Percentiles rank a stretch among this genome's conserved stretches.
These are phyloP conservation scores for Oreotrochilus melanogaster DNA, from an alignment of 2,113 vertebrate species.

Conservation along the genomic window DNA sequence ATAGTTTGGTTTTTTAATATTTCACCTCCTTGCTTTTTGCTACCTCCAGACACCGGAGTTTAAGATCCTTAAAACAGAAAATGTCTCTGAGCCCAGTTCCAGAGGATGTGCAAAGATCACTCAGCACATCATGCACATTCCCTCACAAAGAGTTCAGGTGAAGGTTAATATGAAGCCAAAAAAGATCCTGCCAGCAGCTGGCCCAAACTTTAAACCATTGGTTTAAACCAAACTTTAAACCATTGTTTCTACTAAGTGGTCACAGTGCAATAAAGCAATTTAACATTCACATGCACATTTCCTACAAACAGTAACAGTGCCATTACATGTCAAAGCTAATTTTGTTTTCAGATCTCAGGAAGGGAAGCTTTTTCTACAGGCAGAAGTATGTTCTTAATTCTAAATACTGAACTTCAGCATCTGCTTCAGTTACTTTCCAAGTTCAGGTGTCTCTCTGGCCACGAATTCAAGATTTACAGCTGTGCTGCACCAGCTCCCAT, in stretches of 20 bases:
- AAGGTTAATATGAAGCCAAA: not conserved
- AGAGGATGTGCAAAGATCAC: not conserved
- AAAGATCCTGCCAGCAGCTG: not conserved
- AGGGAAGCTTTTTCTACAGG: not conserved
- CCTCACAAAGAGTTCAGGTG: not conserved
- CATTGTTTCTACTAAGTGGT: not conserved
- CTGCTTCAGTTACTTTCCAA: slow-evolving; percentile 21
- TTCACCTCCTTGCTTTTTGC: not conserved
- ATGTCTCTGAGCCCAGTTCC: not conserved
- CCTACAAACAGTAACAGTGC: not conserved
- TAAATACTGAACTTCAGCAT: slow-evolving; percentile 9
- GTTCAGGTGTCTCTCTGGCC: not conserved
- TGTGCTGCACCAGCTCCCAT: not conserved
- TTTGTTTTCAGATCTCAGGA: not conserved
- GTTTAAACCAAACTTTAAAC: too few species aligned
- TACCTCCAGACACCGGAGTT: not conserved
- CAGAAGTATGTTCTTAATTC: not conserved
- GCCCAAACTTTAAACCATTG: not conserved
- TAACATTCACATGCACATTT: not conserved
- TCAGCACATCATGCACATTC: not conserved
- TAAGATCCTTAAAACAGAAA: not conserved
- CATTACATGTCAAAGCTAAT: not conserved
- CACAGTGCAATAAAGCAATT: not conserved
- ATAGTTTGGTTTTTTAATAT: not conserved
- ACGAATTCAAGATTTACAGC: slow-evolving; percentile 33